Evolutionary conservation across 1,140 invertebrate genomes (phyloP).

Genomic region (Drosophila subpulchrella): DNA sequence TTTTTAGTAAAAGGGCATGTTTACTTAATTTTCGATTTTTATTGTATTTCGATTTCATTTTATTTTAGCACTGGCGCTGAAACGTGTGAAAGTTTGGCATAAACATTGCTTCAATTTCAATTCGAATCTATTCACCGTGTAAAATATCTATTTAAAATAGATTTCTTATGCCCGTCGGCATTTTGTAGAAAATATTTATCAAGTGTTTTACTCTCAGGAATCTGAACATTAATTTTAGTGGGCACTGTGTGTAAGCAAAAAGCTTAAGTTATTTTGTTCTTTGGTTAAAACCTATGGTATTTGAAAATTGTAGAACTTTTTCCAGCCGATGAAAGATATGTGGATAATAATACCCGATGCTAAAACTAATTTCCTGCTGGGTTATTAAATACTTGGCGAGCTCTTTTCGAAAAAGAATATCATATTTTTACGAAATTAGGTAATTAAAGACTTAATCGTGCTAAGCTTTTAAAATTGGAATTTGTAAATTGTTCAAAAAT

Average conservation of each 20-base stretch:
- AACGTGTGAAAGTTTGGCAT: conserved; percentile 66
- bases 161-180: conserved; percentile 33
- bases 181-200: conserved; percentile 22
- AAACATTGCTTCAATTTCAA: conserved; percentile 61
- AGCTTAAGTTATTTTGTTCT: conserved; percentile 1
- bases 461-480: not conserved
- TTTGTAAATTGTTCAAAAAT: not conserved
- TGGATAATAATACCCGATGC: not conserved
- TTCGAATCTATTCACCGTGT: conserved; percentile 41
- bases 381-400: not conserved
- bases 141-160: conserved; percentile 61
- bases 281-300: not conserved
- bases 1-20: conserved; percentile 78
- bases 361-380: not conserved
- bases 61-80: conserved; percentile 46
- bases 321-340: conserved; percentile 1
- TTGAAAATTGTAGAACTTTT: conserved; percentile 1
- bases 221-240: conserved; percentile 28
- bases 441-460: no score
- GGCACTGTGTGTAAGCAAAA: conserved; percentile 29
- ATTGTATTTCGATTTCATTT: conserved; percentile 59
- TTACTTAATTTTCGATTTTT: conserved; percentile 68
- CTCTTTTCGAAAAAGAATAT: not conserved
- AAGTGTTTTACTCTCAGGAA: conserved; percentile 29
- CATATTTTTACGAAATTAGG: not conserved